phyloP scores from a whole-genome alignment of 2,113 vertebrate genomes.

The Hystrix cristata region DNA sequence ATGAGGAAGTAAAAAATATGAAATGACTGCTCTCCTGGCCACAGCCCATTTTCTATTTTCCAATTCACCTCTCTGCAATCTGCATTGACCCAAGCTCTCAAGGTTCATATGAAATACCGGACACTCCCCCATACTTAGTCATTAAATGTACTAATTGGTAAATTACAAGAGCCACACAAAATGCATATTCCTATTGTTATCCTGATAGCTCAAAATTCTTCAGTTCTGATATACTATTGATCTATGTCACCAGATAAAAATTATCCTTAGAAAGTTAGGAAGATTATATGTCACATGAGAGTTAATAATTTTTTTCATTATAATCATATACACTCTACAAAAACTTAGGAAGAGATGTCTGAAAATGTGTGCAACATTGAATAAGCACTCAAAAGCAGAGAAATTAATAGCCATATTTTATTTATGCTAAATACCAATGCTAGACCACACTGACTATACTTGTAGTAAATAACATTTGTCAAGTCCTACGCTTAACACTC shows the following conservation, averaged over 20 bases:
- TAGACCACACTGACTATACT: not conserved
- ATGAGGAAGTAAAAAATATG: not conserved
- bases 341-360: not conserved
- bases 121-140: not conserved
- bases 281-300: not conserved
- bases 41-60: not conserved
- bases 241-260: conserved; percentile 10
- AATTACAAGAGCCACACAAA: not conserved
- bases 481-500: not conserved
- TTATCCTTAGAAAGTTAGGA: not conserved
- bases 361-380: conserved; percentile 30
- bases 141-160: not conserved
- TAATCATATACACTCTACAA: not conserved
- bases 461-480: not conserved
- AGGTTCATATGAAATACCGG: not conserved
- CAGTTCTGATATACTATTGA: not conserved
- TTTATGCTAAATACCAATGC: not conserved
- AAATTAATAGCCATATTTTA: conserved; percentile 30
- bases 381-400: not conserved
- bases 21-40: not conserved
- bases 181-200: not conserved
- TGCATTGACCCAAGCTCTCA: not conserved
- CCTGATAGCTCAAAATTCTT: conserved; percentile 25
- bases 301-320: conserved; percentile 8
- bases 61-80: not conserved